These are phyloP conservation scores for Bombus huntii DNA, from an alignment of 1,140 invertebrate species.

Conservation along the genomic window DNA sequence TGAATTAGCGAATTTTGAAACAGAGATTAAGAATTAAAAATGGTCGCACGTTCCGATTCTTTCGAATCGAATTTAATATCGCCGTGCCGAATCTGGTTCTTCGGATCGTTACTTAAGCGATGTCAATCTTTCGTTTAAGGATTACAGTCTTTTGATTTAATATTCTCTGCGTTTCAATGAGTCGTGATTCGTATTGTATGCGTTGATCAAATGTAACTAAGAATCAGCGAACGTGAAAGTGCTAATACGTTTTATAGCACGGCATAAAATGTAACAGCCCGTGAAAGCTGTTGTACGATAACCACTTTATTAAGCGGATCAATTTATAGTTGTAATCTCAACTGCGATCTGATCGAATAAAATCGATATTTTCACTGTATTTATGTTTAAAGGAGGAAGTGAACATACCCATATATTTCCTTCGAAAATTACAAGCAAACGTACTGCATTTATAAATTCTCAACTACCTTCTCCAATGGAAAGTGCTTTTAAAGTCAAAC, in stretches of 20 bases:
- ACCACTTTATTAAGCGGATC: background rate
- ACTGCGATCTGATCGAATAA: background rate
- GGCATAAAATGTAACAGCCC: background rate
- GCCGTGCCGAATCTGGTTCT: background rate
- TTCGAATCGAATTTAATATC: background rate
- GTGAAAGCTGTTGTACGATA: conserved; percentile 12
- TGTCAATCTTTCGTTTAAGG: background rate
- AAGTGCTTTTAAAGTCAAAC: background rate
- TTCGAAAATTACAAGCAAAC: background rate
- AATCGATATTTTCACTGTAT: background rate
- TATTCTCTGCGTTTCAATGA: background rate
- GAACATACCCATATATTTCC: background rate
- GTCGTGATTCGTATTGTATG: background rate
- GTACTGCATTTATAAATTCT: background rate
- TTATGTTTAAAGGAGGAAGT: background rate
- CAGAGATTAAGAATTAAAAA: background rate
- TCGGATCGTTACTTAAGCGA: background rate
- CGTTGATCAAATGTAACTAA: background rate
- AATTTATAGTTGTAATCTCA: background rate
- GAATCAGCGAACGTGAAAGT: background rate
- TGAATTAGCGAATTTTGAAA: background rate
- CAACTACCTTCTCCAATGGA: background rate
- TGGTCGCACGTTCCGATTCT: background rate
- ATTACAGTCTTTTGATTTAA: background rate
- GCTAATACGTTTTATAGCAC: background rate